Base-by-base conservation (phyloP, 2,888 invertebrate genomes). In the Orchesellides sinensis region DNA sequence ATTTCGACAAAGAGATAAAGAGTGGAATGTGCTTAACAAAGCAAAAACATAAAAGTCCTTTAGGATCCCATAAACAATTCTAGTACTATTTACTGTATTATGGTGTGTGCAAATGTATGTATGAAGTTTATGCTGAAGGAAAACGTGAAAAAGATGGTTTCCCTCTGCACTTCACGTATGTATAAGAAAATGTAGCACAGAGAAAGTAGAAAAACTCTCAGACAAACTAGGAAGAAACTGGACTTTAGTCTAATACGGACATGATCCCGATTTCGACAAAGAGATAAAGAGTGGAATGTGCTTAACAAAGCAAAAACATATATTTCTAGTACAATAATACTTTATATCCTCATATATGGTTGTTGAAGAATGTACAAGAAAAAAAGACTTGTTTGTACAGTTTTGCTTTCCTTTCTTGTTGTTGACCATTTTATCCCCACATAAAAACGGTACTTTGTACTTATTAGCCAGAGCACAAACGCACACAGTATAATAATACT, bases 401-500 rank as follows among this genome's bases (percentile, higher is more conserved):
- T 12, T 23, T 12, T 54, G 23, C 12, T 54, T n/a, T n/a, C n/a
- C n/a, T n/a, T n/a, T n/a, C 6, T 14, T 29, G 10, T 59, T 59
- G 59, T 59, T 59, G 27, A n/a, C 27, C 59, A 72, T 72, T 72
- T 52, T 61, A 52, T 61, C 52, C 61, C 61, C 47, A 47, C 61
- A 73, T 49, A 61, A 73, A 73, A 73, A 47, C 32, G 61, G 73
- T 49, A 73, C 73, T 73, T 73, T 73, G 47, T 61, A 73, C 73
- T 73, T 61, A 73, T 73, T 73, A 73, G 73, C 49, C 19, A 32
- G 40, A 2, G 40, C 2, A n/a, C 10, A 40, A 40, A 32, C 5
- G 32, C 40, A 1, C 10, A 40, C 14, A 10, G 40, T 40, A 14
- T 40, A 14, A n/a, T 40, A 40, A 40, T 40, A n/a, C 10, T 40